Percentiles rank a stretch among this genome's conserved stretches.
Conservation (phyloP, 2,888 invertebrate genomes). For the Teinopalpus imperialis region DNA sequence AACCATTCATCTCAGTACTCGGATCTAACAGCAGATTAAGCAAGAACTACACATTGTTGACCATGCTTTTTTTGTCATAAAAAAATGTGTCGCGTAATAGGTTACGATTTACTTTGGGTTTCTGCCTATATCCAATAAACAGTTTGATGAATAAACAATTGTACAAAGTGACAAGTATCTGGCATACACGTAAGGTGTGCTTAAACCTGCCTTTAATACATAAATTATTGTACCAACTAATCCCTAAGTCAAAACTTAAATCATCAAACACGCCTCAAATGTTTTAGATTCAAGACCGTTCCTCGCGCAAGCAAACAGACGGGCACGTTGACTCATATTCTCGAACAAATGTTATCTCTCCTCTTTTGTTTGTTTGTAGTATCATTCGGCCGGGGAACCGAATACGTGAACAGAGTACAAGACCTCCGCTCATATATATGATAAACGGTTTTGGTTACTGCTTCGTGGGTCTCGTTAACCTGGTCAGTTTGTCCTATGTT, state of each 20-base stretch:
- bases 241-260: conserved; percentile 22
- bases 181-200: too few species aligned
- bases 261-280: conserved; percentile 25
- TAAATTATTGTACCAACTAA: conserved; percentile 14
- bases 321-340: conserved; percentile 62
- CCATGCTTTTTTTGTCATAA: too few species aligned
- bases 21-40: too few species aligned
- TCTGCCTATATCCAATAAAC: too few species aligned
- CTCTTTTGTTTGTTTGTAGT: conserved; percentile 78
- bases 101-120: too few species aligned
- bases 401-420: conserved; percentile 36
- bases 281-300: conserved; percentile 23
- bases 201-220: conserved; percentile 5
- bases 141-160: too few species aligned
- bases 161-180: too few species aligned
- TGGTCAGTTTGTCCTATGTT: conserved; percentile 52
- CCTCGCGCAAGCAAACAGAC: conserved; percentile 24
- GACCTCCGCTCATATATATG: conserved; percentile 37
- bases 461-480: conserved; percentile 36
- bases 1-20: too few species aligned
- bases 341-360: conserved; percentile 78
- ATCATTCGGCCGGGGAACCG: conserved; percentile 54
- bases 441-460: conserved; percentile 26
- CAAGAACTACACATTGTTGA: too few species aligned
- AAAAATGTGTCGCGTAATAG: too few species aligned